Base-by-base conservation (phyloP, 2,797 vertebrate species). In the Amniataba percoides region DNA sequence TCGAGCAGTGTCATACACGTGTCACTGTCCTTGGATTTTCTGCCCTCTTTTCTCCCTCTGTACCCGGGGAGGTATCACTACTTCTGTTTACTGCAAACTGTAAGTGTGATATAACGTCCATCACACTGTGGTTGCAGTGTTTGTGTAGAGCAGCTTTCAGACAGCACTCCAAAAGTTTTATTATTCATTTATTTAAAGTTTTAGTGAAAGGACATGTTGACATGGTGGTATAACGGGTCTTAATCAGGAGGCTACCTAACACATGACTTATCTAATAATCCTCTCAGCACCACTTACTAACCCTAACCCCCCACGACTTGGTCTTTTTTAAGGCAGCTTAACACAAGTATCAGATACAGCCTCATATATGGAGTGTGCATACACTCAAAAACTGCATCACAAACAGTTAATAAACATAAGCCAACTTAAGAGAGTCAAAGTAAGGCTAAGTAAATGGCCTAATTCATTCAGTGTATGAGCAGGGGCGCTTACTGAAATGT, bases 11-110 rank as follows among this genome's bases (percentile, higher is more conserved):
- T 58, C 40, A 48, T 40, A 39, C 25, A 16, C 7, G 9, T 14
- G 23, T 43, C 53, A 31, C 42, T 57, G 23, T 65, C 13, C 51
- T 58, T 65, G 25, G 43, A 46, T 45, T 42, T 57, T 46, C 45
- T 48, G 23, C 7, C 25, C 42, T 55, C 40, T 55, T 19, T 45
- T 67, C 49, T 65, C 55, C 31, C 31, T 23, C 7, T 57, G 53
- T 18, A 16, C 31, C 9, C 34, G 3, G 7, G 34, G 11, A 19
- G 19, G 19, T 21, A 21, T 14, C 12, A 7, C 39, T 31, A 8
- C 34, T 66, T 11, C 36, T 18, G 34, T 23, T 23, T 39, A 36
- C 34, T n/a, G 9, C 48, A 49, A 11, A 49, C 21, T 3, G 27
- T n/a, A n/a, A 31, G 45, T n/a, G 3, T 19, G 49, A 39, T 11